Conservation (phyloP, 1,140 invertebrate species). For the Hyposmocoma kahamanoa region DNA sequence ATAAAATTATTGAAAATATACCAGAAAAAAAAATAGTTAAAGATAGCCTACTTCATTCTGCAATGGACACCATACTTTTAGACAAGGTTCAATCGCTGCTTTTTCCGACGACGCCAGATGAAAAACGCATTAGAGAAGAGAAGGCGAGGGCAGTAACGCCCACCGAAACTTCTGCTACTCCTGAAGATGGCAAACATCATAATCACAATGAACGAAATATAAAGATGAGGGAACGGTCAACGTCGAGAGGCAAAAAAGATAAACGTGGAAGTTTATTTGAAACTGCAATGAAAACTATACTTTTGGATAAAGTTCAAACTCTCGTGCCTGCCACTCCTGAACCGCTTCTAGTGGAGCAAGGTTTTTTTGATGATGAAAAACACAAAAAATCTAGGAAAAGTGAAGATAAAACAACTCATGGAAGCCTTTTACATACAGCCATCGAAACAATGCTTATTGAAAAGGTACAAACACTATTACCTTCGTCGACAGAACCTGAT, state of each 20-base stretch:
- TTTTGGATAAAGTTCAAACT: slow-evolving; percentile 19
- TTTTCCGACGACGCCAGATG: background rate
- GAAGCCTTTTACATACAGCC: slow-evolving; percentile 43
- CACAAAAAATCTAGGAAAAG: slow-evolving; percentile 1
- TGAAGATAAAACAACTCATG: background rate
- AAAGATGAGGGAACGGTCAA: background rate
- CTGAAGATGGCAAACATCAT: too few relatives aligned
- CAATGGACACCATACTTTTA: slow-evolving; percentile 43
- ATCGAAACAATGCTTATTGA: slow-evolving; percentile 56
- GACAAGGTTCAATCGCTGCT: slow-evolving; percentile 25
- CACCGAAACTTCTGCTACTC: too few relatives aligned
- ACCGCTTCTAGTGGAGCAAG: background rate
- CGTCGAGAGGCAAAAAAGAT: background rate
- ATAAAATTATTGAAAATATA: too few relatives aligned
- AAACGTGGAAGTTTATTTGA: slow-evolving; percentile 11
- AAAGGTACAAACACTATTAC: slow-evolving; percentile 28
- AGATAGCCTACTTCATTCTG: slow-evolving; percentile 26
- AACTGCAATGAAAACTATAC: slow-evolving; percentile 11
- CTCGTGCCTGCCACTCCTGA: slow-evolving; percentile 7
- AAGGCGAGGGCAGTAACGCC: too few relatives aligned
- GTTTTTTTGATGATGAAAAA: slow-evolving; percentile 6
- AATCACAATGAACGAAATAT: too few relatives aligned
- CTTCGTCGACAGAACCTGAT: background rate
- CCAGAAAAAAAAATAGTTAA: slow-evolving; percentile 13
- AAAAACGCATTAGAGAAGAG: too few relatives aligned